Base-by-base conservation (phyloP, 2,113 vertebrate genomes). In the Neolamprologus sp. region DNA sequence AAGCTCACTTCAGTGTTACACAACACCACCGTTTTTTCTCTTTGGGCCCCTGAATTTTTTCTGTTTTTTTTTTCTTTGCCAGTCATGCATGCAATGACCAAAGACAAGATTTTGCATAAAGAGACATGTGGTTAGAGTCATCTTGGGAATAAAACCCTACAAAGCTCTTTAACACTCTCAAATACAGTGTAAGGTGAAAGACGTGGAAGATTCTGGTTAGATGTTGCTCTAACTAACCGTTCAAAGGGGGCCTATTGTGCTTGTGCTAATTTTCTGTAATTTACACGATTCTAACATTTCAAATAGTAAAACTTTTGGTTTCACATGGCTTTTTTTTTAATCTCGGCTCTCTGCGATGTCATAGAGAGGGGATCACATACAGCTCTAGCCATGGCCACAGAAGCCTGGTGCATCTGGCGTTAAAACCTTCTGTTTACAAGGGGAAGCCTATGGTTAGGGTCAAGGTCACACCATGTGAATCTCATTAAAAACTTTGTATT, bases 1-100 rank as follows among this genome's bases (percentile, higher is more conserved):
- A 89, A 85, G 17, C 73, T 83, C 85, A 21, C 40, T 58, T 81
- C 35, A 82, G 33, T 54, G 71, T 90, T 85, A 87, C 91, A 87
- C 81, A 83, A 82, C 47, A 31, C 28, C 14, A 4, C 71, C 1
- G 3, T 75, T 33, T n/a, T 87, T 55, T 78, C 33, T 33, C 31
- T 19, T 79, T 33, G 23, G 19, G 7, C 55, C 14, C 12, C 9
- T 82, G 45, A 17, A 80, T 55, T 73, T 81, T 82, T 68, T 7
- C 9, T 0, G 6, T 7, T 6, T 37, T 33, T 45, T 26, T 42
- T 63, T 57, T 40, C n/a, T 31, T 4, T 65, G 28, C 13, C 21
- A 9, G 49, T 71, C 23, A 26, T 57, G 71, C 37, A 58, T 26
- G 47, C 82, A 31, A 87, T 42, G 13, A 86, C n/a, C 86, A 85